These are phyloP conservation scores for Melanotaenia pygmaea DNA, from an alignment of 2,797 vertebrate species.

Conservation along the genomic window DNA sequence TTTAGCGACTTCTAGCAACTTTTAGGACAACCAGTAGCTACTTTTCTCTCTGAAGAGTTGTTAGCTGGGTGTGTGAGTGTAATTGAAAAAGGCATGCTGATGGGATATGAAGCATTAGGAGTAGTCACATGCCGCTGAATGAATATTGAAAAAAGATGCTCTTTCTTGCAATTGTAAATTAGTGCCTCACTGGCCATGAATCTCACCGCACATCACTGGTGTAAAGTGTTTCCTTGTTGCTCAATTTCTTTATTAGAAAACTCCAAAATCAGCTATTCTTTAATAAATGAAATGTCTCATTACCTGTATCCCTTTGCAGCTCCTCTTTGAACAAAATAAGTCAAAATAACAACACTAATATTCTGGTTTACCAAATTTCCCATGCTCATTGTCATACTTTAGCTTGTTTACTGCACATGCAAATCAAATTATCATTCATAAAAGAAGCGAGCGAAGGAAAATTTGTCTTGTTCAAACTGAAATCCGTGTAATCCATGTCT, in stretches of 20 bases:
- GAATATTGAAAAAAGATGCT: too few species aligned
- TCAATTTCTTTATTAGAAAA: slow-evolving; percentile 1
- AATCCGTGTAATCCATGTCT: not conserved
- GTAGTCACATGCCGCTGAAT: too few species aligned
- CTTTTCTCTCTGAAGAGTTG: too few species aligned
- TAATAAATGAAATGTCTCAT: not conserved
- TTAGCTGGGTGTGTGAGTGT: too few species aligned
- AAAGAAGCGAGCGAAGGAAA: not conserved
- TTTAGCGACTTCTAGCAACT: too few species aligned
- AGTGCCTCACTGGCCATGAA: too few species aligned
- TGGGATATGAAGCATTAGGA: too few species aligned
- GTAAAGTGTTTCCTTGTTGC: not conserved
- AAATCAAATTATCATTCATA: not conserved
- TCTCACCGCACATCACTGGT: not conserved
- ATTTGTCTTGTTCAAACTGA: not conserved
- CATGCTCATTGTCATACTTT: not conserved
- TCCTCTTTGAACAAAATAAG: not conserved
- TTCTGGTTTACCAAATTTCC: not conserved
- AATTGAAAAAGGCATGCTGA: too few species aligned
- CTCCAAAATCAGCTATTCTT: not conserved
- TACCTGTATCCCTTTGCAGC: not conserved
- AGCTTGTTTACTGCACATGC: not conserved
- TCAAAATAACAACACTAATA: not conserved
- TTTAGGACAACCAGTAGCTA: too few species aligned
- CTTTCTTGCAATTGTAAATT: too few species aligned